phyloP scores from a whole-genome alignment of 2,797 vertebrate species.

The Trematomus bernacchii region DNA sequence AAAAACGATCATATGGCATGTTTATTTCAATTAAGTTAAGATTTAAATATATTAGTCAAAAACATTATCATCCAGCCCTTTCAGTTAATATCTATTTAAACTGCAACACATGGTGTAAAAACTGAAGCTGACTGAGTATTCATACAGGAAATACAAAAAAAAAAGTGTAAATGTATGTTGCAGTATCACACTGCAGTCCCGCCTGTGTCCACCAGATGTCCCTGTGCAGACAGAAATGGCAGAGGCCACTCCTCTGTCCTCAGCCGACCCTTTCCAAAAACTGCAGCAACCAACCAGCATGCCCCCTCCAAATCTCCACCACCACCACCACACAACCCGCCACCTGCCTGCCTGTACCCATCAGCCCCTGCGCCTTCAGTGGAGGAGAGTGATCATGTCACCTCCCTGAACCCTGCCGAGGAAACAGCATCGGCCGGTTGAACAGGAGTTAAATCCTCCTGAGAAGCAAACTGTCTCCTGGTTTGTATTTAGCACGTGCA shows the following conservation, averaged over 20 bases:
- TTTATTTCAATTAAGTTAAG: neutral
- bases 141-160: neutral
- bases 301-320: slow-evolving; percentile 3
- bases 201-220: slow-evolving; percentile 76
- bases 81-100: neutral
- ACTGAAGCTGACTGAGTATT: neutral
- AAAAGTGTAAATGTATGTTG: neutral
- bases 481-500: slow-evolving; percentile 59
- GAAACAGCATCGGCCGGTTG: slow-evolving; percentile 45
- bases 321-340: neutral
- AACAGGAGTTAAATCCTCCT: slow-evolving; percentile 58
- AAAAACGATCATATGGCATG: neutral
- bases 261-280: slow-evolving; percentile 69
- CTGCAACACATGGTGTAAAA: neutral
- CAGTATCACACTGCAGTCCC: slow-evolving; percentile 40
- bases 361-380: slow-evolving; percentile 23
- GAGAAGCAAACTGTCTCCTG: slow-evolving; percentile 36
- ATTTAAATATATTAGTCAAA: neutral
- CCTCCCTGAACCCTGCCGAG: slow-evolving; percentile 42
- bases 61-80: neutral
- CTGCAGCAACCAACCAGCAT: slow-evolving; percentile 39
- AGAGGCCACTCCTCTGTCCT: slow-evolving; percentile 72
- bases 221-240: slow-evolving; percentile 73
- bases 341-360: slow-evolving; percentile 34
- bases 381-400: slow-evolving; percentile 22